Base-by-base conservation (phyloP, 2,888 invertebrate species). In the Ectemnius cavifrons region DNA sequence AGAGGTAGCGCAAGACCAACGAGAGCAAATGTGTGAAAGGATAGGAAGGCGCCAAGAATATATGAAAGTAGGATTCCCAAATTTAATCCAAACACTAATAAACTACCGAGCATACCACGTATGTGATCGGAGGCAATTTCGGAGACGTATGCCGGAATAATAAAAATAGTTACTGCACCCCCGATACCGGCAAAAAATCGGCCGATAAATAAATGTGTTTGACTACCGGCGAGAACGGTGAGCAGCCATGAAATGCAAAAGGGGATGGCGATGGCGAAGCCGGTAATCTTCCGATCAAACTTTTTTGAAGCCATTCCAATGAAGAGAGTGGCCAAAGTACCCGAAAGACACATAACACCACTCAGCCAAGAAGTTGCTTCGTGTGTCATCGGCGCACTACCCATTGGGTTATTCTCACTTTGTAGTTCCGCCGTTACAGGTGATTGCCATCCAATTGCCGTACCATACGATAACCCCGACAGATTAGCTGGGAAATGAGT, bases 101-200 rank as follows among this genome's bases (percentile, higher is more conserved):
- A 88, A 5, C 93, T 92, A 3, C 93, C 93, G 1, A 94, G 87
- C 52, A 91, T 88, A 0, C 94, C 94, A 6, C 94, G 88, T 45
- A 92, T 82, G 69, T 89, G 85, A 80, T 91, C 91, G 37, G 94
- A 93, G 0, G 94, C 92, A 0, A 94, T 92, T 88, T 96, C 96
- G 0, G 93, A 93, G 27, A 93, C 92, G 85, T 93, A 94, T n/a
- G 94, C 92, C 0, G 95, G 94, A 0, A 92, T 91, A 47, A 93
- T 91, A 8, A 93, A 92, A 4, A 94, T 87, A 0, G 91, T 88
- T 0, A 93, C 92, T 1, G 93, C 94, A 0, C 92, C 93, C 0
- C 93, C 92, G 0, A 94, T 83, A 0, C 95, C 95, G 0, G 92
- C 91, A 0, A 95, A 80, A 58, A 94, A 92, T 63, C 94, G 91